Base-by-base conservation (phyloP, 2,888 invertebrate genomes). In the Mythimna lalbum region DNA sequence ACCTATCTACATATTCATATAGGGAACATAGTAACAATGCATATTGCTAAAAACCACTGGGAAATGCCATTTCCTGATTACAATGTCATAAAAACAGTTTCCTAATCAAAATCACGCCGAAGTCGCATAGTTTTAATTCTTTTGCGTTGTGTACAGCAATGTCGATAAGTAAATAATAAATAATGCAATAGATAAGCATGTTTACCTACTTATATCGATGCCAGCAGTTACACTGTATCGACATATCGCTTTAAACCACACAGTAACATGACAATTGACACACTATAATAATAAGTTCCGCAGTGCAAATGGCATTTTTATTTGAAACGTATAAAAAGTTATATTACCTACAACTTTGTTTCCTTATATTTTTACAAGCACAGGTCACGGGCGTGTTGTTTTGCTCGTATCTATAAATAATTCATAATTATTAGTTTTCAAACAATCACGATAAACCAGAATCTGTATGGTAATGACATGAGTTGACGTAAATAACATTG, bases 401-500 rank as follows among this genome's bases (percentile, higher is more conserved):
- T 61, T 67, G 60, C 53, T 60, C 50, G 43, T 67, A 19, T 47
- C 57, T 69, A 67, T 73, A 63, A 79, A 78, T 64, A 78, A 67
- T 59, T 33, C 21, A 67, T 49, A 27, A 78, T 79, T 50, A 73
- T 80, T 66, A 66, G 49, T 66, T 63, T 78, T 66, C 56, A 39
- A 79, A 82, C 57, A 68, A 82, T 66, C 21, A 64, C 33, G 68
- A 73, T 71, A 57, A 66, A 63, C 17, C 33, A 66, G 55, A 76
- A 73, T 79, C 64, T 76, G 57, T 72, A 66, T 80, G 52, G 53
- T 65, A 74, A 75, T 74, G 71, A 72, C 60, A 4, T 21, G 21
- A 66, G 68, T 69, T 86, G 86, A 84, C 84, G 80, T 75, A 86
- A 78, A 76, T 73, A 73, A 77, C 70, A 69, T 56, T 73, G 76